Evolutionary conservation across 1,140 invertebrate species (phyloP), one percentile per base, ranked within the genome.

Genomic region (Temnothorax nylanderi): DNA sequence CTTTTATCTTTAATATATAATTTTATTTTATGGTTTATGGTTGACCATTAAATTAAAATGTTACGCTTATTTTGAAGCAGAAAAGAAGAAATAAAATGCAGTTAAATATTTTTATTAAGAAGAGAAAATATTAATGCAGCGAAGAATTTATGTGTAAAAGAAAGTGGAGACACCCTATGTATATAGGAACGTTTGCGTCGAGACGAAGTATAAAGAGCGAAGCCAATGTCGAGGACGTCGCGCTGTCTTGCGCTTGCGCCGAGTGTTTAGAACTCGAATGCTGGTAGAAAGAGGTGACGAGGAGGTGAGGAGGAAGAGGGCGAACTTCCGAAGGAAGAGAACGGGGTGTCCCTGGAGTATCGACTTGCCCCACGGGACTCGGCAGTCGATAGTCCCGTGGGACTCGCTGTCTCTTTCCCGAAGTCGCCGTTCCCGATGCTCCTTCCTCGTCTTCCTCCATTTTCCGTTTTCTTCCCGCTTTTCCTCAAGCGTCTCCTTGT

Each of bases 381-480:
- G 91, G 93, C 93, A 95, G 94, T 95, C 94, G 94, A 95, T 95
- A 95, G 94, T 95, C 95, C 94, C 94, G 91, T 89, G 95, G 94
- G 94, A 95, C 93, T 94, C 93, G 81, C 87, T 80, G 60, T 93
- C 91, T 93, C 92, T 90, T 90, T 93, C 76, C 89, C 78, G 69
- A 86, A 90, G 86, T 84, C 69, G 26, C n/a, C 65, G 67, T 26
- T 51, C 74, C 58, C 65, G 49, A 74, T 32, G 37, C 62, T 62
- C 76, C 34, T 67, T 62, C 77, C 81, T 74, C 71, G 47, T 74
- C 13, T 84, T 67, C 69, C 58, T 69, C 56, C 72, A 32, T 37
- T 76, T 86, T 76, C 60, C 75, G 16, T 75, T 78, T 85, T 82
- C 85, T 86, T 88, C 49, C 34, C 87, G 71, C 74, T 44, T 76